Conservation (phyloP, 2,797 vertebrate species). For the Spheniscus humboldti region DNA sequence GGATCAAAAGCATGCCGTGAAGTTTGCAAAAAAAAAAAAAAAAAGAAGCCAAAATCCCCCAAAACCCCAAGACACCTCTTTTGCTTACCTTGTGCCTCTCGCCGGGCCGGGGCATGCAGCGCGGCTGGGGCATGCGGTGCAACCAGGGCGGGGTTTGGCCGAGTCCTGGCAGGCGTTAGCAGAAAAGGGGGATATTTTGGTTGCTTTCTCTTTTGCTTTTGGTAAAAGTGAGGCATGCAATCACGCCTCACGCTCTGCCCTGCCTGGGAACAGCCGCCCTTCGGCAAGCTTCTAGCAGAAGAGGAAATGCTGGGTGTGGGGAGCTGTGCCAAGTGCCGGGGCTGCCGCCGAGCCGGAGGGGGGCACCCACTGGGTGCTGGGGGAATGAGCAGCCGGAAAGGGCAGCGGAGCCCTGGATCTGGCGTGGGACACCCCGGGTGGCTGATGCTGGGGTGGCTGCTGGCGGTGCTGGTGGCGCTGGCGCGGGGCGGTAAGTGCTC, state of each 20-base stretch:
- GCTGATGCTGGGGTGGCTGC: not conserved
- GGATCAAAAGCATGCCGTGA: fast-evolving
- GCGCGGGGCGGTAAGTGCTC: slow-evolving; percentile 11
- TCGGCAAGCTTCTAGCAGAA: fast-evolving
- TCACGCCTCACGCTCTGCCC: not conserved
- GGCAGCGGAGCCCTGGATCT: not conserved
- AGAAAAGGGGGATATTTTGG: not conserved
- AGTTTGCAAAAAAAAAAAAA: not conserved
- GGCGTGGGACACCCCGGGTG: not conserved
- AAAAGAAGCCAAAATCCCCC: not conserved
- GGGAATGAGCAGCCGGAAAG: fast-evolving
- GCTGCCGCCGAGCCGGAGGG: not conserved
- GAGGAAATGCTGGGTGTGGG: not conserved
- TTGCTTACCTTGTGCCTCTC: not conserved
- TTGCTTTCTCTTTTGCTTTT: slow-evolving; percentile 57
- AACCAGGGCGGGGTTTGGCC: not conserved
- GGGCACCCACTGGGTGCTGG: not conserved
- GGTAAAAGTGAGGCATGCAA: not conserved
- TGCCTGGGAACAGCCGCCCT: not conserved
- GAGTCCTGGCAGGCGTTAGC: not conserved
- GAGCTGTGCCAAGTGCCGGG: not conserved
- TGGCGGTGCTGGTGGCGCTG: not conserved
- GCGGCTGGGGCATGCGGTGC: not conserved
- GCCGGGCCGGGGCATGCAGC: not conserved
- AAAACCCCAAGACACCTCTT: not conserved